A percentile compares a stretch with the other conserved stretches of the same genome.
Evolutionary conservation across 1,140 invertebrate genomes (phyloP).

Genomic region (Megalopta genalis): DNA sequence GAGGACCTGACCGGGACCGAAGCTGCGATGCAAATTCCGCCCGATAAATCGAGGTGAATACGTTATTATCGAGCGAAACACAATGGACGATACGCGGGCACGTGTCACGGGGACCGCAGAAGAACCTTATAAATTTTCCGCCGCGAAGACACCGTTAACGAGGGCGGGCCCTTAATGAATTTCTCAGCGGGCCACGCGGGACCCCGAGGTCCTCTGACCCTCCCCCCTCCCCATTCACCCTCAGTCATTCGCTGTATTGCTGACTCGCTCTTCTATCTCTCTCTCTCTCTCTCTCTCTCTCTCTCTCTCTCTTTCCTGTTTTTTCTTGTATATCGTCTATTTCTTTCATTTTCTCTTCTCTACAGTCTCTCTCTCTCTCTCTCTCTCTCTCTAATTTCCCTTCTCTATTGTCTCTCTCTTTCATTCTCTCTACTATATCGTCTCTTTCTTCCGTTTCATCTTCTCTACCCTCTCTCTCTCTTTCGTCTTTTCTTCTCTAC

Average conservation of each 20-base stretch:
- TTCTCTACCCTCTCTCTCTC: no score
- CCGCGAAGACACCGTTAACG: conserved; percentile 43
- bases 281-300: conserved; percentile 39
- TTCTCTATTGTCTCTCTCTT: no score
- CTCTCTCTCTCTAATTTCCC: no score
- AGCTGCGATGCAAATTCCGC: conserved; percentile 1
- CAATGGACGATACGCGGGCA: neutral
- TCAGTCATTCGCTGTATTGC: no score
- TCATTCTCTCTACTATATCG: no score
- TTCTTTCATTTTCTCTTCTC: no score
- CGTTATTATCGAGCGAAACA: neutral
- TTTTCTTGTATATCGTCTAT: neutral
- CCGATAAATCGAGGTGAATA: conserved; percentile 4
- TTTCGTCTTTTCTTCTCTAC: no score
- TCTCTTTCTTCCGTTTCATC: no score
- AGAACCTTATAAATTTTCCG: conserved; percentile 46
- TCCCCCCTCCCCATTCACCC: neutral
- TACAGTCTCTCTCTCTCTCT: no score
- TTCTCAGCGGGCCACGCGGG: conserved; percentile 65
- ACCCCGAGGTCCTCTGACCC: conserved; percentile 6
- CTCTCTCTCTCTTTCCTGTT: conserved; percentile 16
- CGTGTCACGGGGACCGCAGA: neutral
- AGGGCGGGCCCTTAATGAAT: conserved; percentile 69
- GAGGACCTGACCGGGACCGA: neutral
- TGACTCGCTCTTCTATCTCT: conserved; percentile 7